Evolutionary conservation across 1,140 invertebrate genomes (phyloP), one percentile per base, ranked within the genome.

Genomic region (Contarinia nasturtii): DNA sequence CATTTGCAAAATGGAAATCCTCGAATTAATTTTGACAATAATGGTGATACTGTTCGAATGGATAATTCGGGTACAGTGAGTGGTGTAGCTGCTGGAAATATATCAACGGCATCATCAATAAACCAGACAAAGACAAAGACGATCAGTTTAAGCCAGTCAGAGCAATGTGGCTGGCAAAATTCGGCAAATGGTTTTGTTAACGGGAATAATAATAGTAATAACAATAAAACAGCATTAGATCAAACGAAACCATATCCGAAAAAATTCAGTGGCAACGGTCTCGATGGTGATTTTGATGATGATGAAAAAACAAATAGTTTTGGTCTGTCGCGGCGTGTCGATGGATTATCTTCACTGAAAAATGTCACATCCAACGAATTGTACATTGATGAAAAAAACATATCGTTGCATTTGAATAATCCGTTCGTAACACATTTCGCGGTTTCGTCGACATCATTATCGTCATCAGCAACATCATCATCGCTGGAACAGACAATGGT

Each of bases 331-430:
- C 41, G 11, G 41, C 17, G 18, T 43, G n/a, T 19, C 15, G 44
- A 33, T 18, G 44, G 33, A 45, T 34, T 45, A 33, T n/a, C 18
- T 7, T 45, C 46, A 43, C 44, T 38, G 45, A 17, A 50, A 44
- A 44, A 47, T 50, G 27, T 10, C 17, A 10, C 33, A 21, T 37
- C 47, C 12, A 50, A 44, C 33, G 49, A 50, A n/a, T n/a, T 50
- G 1, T 14, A 21, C 37, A 50, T 50, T 45, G 49, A 50, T 50
- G 49, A 50, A 15, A 47, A 50, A 44, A 50, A 47, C 12, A 50
- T 50, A 37, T 47, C 45, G 19, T 19, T 50, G 14, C 49, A 50
- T 44, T 19, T 50, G 4, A 47, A 50, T 40, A 50, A 50, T 45
- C 49, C 49, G 20, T 50, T 50, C 38, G 38, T 49, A 17, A 34